Evolutionary conservation across 2,888 invertebrate genomes (phyloP).

Genomic region (Pyralis farinalis): DNA sequence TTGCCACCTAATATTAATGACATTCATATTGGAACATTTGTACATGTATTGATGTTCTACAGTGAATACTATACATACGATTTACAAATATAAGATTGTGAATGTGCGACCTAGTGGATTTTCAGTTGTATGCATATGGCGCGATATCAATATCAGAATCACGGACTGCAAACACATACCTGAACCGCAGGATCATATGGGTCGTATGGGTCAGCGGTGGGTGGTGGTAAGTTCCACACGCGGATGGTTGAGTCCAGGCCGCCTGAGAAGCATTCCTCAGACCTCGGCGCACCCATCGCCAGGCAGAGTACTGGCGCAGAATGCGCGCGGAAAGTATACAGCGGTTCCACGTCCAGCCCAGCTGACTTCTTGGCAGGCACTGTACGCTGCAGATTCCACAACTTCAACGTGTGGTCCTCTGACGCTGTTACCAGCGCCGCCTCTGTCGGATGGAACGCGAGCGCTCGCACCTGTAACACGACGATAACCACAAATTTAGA

Average conservation of each 20-base stretch:
- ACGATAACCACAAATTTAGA: too few species aligned
- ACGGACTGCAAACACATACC: too few species aligned
- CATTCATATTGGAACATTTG: too few species aligned
- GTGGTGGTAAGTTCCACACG: conserved; percentile 97
- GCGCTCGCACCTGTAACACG: conserved; percentile 85
- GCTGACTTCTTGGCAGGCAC: conserved; percentile 98
- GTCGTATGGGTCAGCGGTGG: conserved; percentile 98
- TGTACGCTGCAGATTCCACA: conserved; percentile 99
- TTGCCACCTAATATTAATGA: too few species aligned
- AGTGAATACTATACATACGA: too few species aligned
- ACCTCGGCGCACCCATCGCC: conserved; percentile 95
- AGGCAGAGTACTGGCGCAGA: conserved; percentile 96
- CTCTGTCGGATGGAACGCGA: conserved; percentile 97
- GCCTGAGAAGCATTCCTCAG: conserved; percentile 97
- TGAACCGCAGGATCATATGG: conserved; percentile 96
- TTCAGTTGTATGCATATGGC: too few species aligned
- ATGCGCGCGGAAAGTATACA: conserved; percentile 99
- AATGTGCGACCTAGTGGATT: too few species aligned
- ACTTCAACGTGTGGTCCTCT: conserved; percentile 98
- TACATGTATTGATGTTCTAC: too few species aligned
- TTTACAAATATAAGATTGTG: too few species aligned
- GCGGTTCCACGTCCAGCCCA: conserved; percentile 97
- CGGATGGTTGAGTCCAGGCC: conserved; percentile 96
- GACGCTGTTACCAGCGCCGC: conserved; percentile 98
- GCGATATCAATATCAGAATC: too few species aligned